Base-by-base conservation (phyloP, 2,797 vertebrate species). In the Trichosurus vulpecula region DNA sequence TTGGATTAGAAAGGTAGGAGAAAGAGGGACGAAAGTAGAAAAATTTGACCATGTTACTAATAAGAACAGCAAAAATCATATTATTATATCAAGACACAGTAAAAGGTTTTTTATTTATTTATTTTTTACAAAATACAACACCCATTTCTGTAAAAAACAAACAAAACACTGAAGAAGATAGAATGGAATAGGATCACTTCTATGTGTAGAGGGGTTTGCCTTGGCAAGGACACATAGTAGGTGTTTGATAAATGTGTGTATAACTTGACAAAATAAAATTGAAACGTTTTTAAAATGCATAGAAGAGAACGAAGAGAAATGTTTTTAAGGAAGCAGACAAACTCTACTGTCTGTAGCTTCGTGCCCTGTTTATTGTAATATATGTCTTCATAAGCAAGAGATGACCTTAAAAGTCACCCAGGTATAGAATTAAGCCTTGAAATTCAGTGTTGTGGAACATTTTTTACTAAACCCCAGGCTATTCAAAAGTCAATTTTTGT, bases 311-410 rank as follows among this genome's bases (percentile, higher is more conserved):
- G 27, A 87, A 51, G 51, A 9, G 41, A 51, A 87, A 87, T 87
- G 25, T 87, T 87, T 87, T 51, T 51, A 87, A 87, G 41, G 41
- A 87, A 87, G 41, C 41, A 25, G 8, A 81, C 19, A 51, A 51
- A 87, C 41, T 47, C 22, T 74, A n/a, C 35, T n/a, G 2, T 47
- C 22, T 87, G 41, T 47, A 6, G 10, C 3, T 25, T 41, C 61
- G 3, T 19, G n/a, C 4, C 2, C 16, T 6, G 0, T 12, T 4
- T 51, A 2, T 92, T 87, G 25, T 52, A 57, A 1, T 11, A 1
- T 6, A 31, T 74, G 57, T 41, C 41, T 54, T 92, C 19, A 1
- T 22, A 6, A 66, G 29, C 90, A 22, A 0, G 14, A 19, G 54
- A 11, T 0, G 1, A 57, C 54, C 54, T 74, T 56, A 30, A 31